These are phyloP conservation scores for Triplophysa bombifrons DNA, from an alignment of 2,797 vertebrate genomes.

Conservation along the genomic window DNA sequence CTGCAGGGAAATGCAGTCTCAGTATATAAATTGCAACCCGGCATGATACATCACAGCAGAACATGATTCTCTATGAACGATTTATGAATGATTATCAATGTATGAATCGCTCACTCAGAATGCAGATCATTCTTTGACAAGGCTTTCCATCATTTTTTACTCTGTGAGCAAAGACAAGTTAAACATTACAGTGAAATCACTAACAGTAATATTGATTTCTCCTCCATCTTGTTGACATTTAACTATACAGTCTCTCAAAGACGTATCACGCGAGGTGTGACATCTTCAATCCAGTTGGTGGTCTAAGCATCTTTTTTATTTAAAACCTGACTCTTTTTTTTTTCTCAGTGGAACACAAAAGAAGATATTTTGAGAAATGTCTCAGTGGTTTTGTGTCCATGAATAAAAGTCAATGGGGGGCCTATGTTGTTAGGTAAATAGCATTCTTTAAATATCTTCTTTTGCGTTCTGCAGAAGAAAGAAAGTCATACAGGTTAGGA, in stretches of 20 bases:
- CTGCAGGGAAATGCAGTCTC: background rate
- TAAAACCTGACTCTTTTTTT: too few relatives aligned
- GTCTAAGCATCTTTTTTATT: too few relatives aligned
- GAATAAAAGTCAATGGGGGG: too few relatives aligned
- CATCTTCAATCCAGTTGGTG: too few relatives aligned
- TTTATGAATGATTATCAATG: background rate
- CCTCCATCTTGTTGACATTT: background rate
- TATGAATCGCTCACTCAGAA: background rate
- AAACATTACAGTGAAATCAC: background rate
- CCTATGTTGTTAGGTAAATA: too few relatives aligned
- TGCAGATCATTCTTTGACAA: background rate
- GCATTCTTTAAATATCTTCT: too few relatives aligned
- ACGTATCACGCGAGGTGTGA: background rate
- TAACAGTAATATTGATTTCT: background rate
- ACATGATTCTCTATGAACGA: background rate
- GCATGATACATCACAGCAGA: background rate
- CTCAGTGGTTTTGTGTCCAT: too few relatives aligned
- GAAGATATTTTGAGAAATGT: too few relatives aligned
- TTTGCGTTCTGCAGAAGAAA: too few relatives aligned
- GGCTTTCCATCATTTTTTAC: background rate
- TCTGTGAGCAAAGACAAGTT: background rate
- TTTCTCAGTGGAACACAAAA: too few relatives aligned
- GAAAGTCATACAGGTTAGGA: too few relatives aligned
- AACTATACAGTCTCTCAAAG: background rate
- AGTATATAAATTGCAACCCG: background rate